Evolutionary conservation across 2,113 vertebrate genomes (phyloP).

Genomic region (Cichladusa arquata): DNA sequence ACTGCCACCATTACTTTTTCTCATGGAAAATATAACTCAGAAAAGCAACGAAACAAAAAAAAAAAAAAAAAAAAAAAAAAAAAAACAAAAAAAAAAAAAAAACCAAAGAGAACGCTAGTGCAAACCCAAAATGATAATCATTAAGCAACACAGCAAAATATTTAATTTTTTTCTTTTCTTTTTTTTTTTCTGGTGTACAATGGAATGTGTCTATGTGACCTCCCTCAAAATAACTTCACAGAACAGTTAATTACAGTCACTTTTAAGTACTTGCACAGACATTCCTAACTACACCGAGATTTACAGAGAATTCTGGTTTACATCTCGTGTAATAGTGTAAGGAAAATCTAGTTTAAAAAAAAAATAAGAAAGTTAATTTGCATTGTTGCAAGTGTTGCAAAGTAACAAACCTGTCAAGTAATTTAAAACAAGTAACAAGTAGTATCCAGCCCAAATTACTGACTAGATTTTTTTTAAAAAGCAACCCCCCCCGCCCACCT

Average conservation of each 20-base stretch:
- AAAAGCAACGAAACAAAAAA: background rate
- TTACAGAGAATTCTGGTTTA: conserved; percentile 40
- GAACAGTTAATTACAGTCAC: conserved; percentile 42
- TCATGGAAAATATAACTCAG: conserved; percentile 37
- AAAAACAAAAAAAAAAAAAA: background rate
- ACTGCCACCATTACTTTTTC: conserved; percentile 30
- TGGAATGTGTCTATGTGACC: conserved; percentile 58
- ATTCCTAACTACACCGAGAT: conserved; percentile 31
- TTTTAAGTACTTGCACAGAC: conserved; percentile 27
- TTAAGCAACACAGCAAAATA: conserved; percentile 47
- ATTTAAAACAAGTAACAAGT: conserved; percentile 70
- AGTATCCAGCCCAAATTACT: conserved; percentile 69
- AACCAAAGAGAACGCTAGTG: conserved; percentile 35
- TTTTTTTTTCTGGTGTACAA: conserved; percentile 21
- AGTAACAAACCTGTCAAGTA: conserved; percentile 73
- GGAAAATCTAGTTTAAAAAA: conserved; percentile 47
- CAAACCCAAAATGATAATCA: conserved; percentile 41
- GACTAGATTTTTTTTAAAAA: conserved; percentile 51
- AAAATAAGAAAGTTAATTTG: conserved; percentile 65
- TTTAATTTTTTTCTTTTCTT: background rate
- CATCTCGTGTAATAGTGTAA: conserved; percentile 27
- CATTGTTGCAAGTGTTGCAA: conserved; percentile 66
- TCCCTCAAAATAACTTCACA: conserved; percentile 41
- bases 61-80: background rate
- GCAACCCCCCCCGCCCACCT: background rate